These are phyloP conservation scores for Setophaga coronata DNA, from an alignment of 2,113 vertebrate genomes.

Conservation along the genomic window DNA sequence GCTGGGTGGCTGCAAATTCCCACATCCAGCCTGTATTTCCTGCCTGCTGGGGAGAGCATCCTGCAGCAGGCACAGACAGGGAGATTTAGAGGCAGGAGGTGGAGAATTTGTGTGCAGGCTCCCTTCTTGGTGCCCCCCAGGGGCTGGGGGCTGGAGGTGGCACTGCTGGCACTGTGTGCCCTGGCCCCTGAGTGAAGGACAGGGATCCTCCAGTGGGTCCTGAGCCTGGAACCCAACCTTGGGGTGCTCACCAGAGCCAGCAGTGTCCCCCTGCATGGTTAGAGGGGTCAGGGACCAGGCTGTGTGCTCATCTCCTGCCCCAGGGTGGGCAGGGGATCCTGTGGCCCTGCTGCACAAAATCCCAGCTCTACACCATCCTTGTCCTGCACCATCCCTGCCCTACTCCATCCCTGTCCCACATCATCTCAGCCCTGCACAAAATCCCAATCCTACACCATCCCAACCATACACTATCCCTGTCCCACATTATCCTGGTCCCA, in stretches of 20 bases:
- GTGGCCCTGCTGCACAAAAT: background rate
- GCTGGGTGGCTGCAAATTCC: background rate
- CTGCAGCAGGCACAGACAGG: background rate
- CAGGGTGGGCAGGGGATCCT: background rate
- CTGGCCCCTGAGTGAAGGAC: accelerated
- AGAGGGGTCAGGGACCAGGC: accelerated
- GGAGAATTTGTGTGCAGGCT: background rate
- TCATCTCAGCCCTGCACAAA: too few relatives aligned
- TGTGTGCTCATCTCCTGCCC: background rate
- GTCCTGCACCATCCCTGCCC: background rate
- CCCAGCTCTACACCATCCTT: background rate
- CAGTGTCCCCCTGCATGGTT: accelerated
- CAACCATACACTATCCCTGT: too few relatives aligned
- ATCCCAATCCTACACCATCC: too few relatives aligned
- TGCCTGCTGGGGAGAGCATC: background rate
- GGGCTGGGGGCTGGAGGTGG: background rate
- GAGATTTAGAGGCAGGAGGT: background rate
- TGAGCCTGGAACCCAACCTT: background rate
- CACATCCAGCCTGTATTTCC: background rate
- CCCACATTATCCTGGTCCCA: too few relatives aligned
- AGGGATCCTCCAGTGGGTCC: accelerated
- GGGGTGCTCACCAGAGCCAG: background rate
- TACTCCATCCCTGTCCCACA: accelerated
- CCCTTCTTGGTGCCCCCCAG: background rate
- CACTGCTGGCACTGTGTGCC: accelerated